phyloP scores from a whole-genome alignment of 2,888 invertebrate genomes.

The Lampropteryx suffumata region DNA sequence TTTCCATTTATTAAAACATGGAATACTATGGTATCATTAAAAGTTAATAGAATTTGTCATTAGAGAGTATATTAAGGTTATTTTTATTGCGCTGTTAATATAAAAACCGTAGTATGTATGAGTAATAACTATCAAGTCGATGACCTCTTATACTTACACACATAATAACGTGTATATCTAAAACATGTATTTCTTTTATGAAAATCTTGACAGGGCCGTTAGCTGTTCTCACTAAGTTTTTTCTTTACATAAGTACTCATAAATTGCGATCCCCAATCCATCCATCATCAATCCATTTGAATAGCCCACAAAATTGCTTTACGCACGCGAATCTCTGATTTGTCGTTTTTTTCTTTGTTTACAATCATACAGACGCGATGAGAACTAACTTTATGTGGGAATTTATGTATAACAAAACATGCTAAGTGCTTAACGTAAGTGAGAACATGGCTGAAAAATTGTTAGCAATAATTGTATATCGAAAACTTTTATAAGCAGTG shows the following conservation, averaged over 20 bases:
- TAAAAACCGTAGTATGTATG: no score
- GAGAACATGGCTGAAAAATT: conserved; percentile 17
- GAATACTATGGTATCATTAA: no score
- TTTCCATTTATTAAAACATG: no score
- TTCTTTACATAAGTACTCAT: conserved; percentile 14
- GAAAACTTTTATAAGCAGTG: conserved; percentile 3
- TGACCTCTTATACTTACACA: conserved; percentile 2
- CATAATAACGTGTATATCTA: no score
- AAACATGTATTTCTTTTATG: conserved; percentile 2
- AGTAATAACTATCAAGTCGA: no score
- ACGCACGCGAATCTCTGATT: conserved; percentile 62
- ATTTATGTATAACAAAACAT: conserved; percentile 22
- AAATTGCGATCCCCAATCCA: conserved; percentile 40
- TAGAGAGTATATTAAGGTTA: no score
- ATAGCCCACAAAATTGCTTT: conserved; percentile 57
- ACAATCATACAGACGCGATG: conserved; percentile 30
- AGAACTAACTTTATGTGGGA: conserved; percentile 23
- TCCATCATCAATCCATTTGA: conserved; percentile 56
- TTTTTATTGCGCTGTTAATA: no score
- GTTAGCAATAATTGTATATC: no score
- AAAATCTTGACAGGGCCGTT: conserved; percentile 18
- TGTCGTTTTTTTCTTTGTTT: conserved; percentile 51
- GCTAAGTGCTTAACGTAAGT: conserved; percentile 15
- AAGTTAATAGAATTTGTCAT: no score
- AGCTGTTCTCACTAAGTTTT: conserved; percentile 24